phyloP scores from a whole-genome alignment of 2,797 vertebrate species.

The Neosalanx taihuensis region DNA sequence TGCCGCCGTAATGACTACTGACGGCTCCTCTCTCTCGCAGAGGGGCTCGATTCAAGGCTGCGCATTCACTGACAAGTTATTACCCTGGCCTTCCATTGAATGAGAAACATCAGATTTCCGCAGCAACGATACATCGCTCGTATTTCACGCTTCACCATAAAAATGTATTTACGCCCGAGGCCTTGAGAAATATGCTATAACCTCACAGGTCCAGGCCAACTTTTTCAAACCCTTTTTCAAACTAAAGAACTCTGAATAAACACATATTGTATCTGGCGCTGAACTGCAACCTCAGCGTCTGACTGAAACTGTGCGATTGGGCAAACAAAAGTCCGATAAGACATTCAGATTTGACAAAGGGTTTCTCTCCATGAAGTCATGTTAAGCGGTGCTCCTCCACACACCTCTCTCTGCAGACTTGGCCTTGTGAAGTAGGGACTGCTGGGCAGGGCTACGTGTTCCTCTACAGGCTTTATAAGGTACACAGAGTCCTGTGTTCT shows the following conservation, averaged over 20 bases:
- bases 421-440: constrained; percentile 15
- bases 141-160: constrained; percentile 16
- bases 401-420: constrained; percentile 37
- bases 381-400: neutral
- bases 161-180: constrained; percentile 5
- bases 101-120: constrained; percentile 10
- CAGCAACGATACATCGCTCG: constrained; percentile 24
- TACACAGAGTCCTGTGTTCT: constrained; percentile 47
- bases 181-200: neutral
- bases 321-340: neutral
- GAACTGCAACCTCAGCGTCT: neutral
- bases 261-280: neutral
- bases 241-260: neutral
- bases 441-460: constrained; percentile 32
- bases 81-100: constrained; percentile 12
- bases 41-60: constrained; percentile 6
- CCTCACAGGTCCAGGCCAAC: neutral
- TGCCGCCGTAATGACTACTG: constrained; percentile 39
- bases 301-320: neutral
- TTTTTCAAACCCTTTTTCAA: neutral
- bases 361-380: neutral
- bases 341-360: neutral
- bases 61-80: constrained; percentile 11
- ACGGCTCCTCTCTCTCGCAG: constrained; percentile 14
- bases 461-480: constrained; percentile 44